phyloP scores from a whole-genome alignment of 2,797 vertebrate genomes.

The Oceanodroma leucorhoa region DNA sequence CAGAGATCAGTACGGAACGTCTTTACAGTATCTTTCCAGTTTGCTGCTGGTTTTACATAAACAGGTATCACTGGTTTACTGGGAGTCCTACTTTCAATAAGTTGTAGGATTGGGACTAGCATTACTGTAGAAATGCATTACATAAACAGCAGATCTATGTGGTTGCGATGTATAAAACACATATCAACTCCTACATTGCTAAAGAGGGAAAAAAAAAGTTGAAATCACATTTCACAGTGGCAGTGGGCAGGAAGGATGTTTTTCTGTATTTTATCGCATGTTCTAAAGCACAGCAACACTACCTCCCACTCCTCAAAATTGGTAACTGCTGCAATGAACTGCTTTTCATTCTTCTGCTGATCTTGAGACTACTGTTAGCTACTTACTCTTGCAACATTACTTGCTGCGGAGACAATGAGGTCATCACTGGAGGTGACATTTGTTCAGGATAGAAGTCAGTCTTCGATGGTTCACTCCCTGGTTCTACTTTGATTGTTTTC shows the following conservation, averaged over 20 bases:
- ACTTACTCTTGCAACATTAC: slow-evolving; percentile 88
- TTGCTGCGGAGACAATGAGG: slow-evolving; percentile 79
- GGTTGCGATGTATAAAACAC: neutral
- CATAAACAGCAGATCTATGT: neutral
- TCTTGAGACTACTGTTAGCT: neutral
- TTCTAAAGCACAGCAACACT: neutral
- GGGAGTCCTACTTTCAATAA: neutral
- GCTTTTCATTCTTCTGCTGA: neutral
- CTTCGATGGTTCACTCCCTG: slow-evolving; percentile 77
- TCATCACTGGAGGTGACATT: slow-evolving; percentile 86
- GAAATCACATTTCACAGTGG: neutral
- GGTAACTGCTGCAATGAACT: neutral
- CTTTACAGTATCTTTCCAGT: neutral
- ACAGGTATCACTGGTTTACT: neutral
- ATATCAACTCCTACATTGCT: neutral
- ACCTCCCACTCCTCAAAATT: neutral
- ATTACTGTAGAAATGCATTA: neutral
- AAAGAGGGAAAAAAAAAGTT: neutral
- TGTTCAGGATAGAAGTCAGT: slow-evolving; percentile 84
- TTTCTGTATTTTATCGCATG: neutral
- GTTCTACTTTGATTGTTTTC: slow-evolving; percentile 90
- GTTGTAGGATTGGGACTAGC: neutral
- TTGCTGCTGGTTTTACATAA: neutral
- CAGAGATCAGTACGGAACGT: neutral
- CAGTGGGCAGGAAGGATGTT: neutral